These are phyloP conservation scores for Polypterus senegalus DNA, from an alignment of 2,113 vertebrate genomes.

Conservation along the genomic window DNA sequence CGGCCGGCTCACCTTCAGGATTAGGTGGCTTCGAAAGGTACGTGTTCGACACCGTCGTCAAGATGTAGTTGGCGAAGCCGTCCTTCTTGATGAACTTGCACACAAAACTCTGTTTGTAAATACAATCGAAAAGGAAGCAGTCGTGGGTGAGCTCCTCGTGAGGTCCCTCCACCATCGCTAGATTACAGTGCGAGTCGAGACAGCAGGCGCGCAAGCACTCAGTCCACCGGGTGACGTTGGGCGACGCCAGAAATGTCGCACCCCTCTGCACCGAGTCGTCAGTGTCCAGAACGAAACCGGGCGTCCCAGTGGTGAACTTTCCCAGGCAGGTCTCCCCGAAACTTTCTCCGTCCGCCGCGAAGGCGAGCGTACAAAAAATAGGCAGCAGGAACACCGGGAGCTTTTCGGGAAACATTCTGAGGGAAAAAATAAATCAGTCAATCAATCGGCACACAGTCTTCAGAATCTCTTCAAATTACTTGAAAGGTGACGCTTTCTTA, in stretches of 20 bases:
- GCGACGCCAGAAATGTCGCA: slow-evolving; percentile 67
- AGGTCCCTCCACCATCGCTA: slow-evolving; percentile 66
- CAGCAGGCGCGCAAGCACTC: slow-evolving; percentile 80
- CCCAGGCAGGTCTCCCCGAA: slow-evolving; percentile 41
- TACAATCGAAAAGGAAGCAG: slow-evolving; percentile 80
- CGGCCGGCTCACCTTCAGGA: no score
- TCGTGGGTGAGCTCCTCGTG: slow-evolving; percentile 25
- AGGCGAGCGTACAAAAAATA: slow-evolving; percentile 3
- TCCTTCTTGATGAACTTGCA: slow-evolving; percentile 68
- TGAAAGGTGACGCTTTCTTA: no score
- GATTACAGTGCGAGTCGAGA: slow-evolving; percentile 54
- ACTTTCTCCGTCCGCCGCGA: slow-evolving; percentile 5
- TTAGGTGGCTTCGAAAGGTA: slow-evolving; percentile 25
- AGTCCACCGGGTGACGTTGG: slow-evolving; percentile 27
- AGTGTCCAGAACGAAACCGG: slow-evolving; percentile 65
- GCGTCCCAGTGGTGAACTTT: slow-evolving; percentile 47
- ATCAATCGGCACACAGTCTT: no score
- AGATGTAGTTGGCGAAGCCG: slow-evolving; percentile 66
- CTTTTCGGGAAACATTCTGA: slow-evolving; percentile 21
- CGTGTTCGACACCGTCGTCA: slow-evolving; percentile 41
- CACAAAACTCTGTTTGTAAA: slow-evolving; percentile 72
- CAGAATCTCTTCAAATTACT: no score
- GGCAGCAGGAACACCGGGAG: slow-evolving; percentile 3
- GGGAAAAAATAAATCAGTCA: background rate
- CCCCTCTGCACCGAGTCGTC: slow-evolving; percentile 73